Conservation (phyloP, 2,888 invertebrate genomes). For the Microchrysa polita region DNA sequence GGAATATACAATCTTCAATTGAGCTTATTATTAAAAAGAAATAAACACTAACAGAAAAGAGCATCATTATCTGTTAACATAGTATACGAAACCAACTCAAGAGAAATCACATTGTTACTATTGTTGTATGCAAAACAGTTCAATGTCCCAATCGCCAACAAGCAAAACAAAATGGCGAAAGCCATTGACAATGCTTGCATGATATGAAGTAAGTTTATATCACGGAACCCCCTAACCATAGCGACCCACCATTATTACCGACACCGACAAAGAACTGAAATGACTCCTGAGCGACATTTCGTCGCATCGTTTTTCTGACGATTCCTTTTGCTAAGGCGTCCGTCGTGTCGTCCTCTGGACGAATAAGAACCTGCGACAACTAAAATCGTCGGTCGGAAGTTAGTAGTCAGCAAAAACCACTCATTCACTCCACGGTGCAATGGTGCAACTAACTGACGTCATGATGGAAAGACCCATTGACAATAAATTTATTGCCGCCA, state of each 20-base stretch:
- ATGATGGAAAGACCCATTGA: slow-evolving; percentile 49
- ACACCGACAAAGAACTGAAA: slow-evolving; percentile 40
- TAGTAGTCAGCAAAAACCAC: slow-evolving; percentile 27
- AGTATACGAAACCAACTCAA: too few species aligned
- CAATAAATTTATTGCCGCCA: slow-evolving; percentile 53
- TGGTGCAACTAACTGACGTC: slow-evolving; percentile 41
- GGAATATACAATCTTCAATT: background rate
- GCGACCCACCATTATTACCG: slow-evolving; percentile 30
- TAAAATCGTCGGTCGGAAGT: slow-evolving; percentile 34
- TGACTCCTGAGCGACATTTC: slow-evolving; percentile 40
- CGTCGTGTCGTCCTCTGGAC: slow-evolving; percentile 14
- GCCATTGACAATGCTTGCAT: slow-evolving; percentile 5
- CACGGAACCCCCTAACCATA: slow-evolving; percentile 3
- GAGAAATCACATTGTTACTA: too few species aligned
- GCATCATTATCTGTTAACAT: too few species aligned
- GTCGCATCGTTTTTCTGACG: slow-evolving; percentile 38
- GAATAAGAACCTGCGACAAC: slow-evolving; percentile 18
- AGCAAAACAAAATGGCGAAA: slow-evolving; percentile 32
- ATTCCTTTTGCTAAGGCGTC: background rate
- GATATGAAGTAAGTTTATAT: background rate
- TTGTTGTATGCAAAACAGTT: slow-evolving; percentile 38
- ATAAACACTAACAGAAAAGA: background rate
- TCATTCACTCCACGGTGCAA: slow-evolving; percentile 17
- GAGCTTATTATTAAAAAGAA: background rate
- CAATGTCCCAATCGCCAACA: slow-evolving; percentile 17